Percentiles rank a stretch among this genome's conserved stretches.
Evolutionary conservation across 1,140 invertebrate species (phyloP).

Genomic region (Euschistus heros): DNA sequence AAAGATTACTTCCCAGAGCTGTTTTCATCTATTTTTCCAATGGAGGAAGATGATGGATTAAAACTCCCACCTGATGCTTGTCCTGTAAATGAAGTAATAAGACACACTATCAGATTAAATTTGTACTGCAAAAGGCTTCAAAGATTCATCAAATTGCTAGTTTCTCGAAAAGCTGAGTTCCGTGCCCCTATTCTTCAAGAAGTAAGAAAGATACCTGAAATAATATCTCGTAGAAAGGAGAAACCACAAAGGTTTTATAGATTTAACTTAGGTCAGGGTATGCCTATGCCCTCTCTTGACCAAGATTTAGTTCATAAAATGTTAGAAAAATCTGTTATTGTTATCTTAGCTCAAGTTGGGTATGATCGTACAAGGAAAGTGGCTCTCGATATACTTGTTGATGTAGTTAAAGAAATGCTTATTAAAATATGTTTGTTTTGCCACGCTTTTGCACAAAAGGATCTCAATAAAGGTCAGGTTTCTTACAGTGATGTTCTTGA

Average conservation of each 20-base stretch:
- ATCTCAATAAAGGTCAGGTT: background rate
- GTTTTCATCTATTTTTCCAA: background rate
- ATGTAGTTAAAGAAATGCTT: background rate
- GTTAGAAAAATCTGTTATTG: conserved; percentile 1
- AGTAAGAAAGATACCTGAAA: background rate
- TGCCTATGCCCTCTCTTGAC: background rate
- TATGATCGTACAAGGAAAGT: background rate
- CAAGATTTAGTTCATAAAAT: background rate
- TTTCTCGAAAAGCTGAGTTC: background rate
- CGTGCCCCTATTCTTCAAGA: background rate
- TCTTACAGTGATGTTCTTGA: conserved; percentile 1
- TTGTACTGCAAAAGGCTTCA: conserved; percentile 1
- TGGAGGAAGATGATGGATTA: background rate
- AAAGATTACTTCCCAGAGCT: background rate
- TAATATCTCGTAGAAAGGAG: background rate
- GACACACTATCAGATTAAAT: background rate
- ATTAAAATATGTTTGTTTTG: background rate
- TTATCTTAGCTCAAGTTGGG: conserved; percentile 1
- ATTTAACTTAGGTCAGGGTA: background rate
- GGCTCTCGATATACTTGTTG: background rate
- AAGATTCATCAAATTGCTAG: background rate
- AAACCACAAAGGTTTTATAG: background rate
- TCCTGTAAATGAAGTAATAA: conserved; percentile 1
- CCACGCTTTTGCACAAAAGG: background rate
- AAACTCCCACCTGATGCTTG: background rate